A percentile compares a stretch with the other conserved stretches of the same genome.
phyloP scores from a whole-genome alignment of 2,888 invertebrate species.

The Folsomia manolachei region DNA sequence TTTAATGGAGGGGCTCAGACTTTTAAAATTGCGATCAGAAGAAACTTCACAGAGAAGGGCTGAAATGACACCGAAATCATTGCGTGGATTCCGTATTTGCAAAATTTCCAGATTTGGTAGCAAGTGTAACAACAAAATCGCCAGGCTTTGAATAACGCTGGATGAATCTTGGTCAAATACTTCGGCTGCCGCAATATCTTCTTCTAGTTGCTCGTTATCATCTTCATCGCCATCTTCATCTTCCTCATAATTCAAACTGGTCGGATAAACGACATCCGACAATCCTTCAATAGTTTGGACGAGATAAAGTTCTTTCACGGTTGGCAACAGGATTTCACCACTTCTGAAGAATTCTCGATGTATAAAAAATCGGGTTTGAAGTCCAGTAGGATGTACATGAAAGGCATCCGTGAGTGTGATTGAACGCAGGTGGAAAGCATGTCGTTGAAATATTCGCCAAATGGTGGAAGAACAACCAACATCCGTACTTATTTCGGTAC shows the following conservation, averaged over 20 bases:
- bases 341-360: not conserved
- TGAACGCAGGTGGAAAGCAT: not conserved
- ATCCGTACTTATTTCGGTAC: not conserved
- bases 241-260: too few relatives aligned
- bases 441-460: not conserved
- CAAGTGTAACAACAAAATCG: not conserved
- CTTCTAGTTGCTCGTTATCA: not conserved
- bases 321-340: not conserved
- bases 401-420: not conserved
- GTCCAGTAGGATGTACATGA: not conserved
- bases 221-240: not conserved
- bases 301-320: not conserved
- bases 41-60: not conserved
- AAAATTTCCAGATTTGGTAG: not conserved
- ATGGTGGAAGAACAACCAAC: not conserved
- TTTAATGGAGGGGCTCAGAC: not conserved
- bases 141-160: not conserved
- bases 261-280: not conserved
- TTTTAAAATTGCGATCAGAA: conserved; percentile 12
- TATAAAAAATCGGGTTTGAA: not conserved
- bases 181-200: not conserved
- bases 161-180: too few relatives aligned
- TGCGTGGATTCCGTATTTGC: not conserved
- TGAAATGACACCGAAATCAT: not conserved
- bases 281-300: not conserved